A percentile compares a stretch with the other conserved stretches of the same genome.
Evolutionary conservation across 2,888 invertebrate species (phyloP).

Genomic region (Noctua pronuba): DNA sequence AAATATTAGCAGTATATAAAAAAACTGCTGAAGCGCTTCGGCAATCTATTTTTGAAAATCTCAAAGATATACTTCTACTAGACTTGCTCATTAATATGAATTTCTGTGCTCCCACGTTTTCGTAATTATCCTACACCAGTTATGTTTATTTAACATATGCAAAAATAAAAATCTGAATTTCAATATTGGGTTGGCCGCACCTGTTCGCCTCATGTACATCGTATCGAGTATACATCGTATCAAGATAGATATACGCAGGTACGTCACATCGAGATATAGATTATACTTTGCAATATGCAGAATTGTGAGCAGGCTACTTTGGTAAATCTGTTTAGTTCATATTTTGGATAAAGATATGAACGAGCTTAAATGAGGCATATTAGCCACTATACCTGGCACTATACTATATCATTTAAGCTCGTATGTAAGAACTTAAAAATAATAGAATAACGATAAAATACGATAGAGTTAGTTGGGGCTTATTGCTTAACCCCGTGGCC

Average conservation of each 20-base stretch:
- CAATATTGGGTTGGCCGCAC: slow-evolving; percentile 62
- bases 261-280: slow-evolving; percentile 49
- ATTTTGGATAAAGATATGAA: not conserved
- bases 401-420: no score
- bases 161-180: slow-evolving; percentile 69
- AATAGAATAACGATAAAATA: not conserved
- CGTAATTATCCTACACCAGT: slow-evolving; percentile 54
- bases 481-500: not conserved
- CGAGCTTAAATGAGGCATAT: not conserved
- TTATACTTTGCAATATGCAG: slow-evolving; percentile 57
- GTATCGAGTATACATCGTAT: slow-evolving; percentile 46
- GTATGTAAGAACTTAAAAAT: no score
- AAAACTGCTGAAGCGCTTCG: no score
- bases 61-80: not conserved
- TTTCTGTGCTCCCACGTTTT: slow-evolving; percentile 8
- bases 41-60: not conserved
- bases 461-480: not conserved
- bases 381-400: no score
- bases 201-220: slow-evolving; percentile 54
- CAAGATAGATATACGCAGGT: not conserved
- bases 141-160: slow-evolving; percentile 67
- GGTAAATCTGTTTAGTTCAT: slow-evolving; percentile 18
- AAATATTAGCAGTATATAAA: not conserved
- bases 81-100: slow-evolving; percentile 29
- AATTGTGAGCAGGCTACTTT: slow-evolving; percentile 31